phyloP scores from a whole-genome alignment of 2,888 invertebrate species.

The Andrena hattorfiana region DNA sequence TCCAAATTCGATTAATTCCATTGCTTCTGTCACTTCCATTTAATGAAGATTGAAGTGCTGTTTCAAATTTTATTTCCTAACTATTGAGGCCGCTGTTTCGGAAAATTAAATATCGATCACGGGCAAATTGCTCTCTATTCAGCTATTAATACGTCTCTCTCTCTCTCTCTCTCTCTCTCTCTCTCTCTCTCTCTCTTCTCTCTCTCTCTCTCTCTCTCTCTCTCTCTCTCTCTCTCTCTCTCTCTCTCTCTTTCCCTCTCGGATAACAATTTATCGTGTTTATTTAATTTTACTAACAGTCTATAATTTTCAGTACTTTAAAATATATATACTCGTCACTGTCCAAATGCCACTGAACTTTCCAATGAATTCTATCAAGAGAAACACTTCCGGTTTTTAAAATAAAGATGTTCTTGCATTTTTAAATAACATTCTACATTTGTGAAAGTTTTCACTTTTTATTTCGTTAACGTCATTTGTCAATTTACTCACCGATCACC shows the following conservation, averaged over 20 bases:
- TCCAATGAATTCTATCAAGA: not conserved
- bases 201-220: no score
- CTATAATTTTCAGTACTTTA: not conserved
- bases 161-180: no score
- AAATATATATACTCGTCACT: not conserved
- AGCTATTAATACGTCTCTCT: not conserved
- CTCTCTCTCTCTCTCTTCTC: no score
- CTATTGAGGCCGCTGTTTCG: not conserved
- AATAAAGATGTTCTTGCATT: no score
- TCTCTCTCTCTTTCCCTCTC: no score
- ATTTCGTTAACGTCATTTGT: no score
- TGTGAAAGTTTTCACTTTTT: no score
- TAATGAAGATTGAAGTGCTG: not conserved
- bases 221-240: no score
- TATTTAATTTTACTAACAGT: not conserved
- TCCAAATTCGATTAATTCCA: constrained; percentile 5
- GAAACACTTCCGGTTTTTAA: no score
- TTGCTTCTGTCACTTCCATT: not conserved
- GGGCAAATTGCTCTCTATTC: constrained; percentile 1
- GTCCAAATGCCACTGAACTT: not conserved
- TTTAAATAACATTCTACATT: no score
- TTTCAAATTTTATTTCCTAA: not conserved
- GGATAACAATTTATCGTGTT: not conserved
- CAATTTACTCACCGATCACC: no score
- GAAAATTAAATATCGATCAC: constrained; percentile 14